Conservation (phyloP, 2,113 vertebrate species). For the Microtus montanus region DNA sequence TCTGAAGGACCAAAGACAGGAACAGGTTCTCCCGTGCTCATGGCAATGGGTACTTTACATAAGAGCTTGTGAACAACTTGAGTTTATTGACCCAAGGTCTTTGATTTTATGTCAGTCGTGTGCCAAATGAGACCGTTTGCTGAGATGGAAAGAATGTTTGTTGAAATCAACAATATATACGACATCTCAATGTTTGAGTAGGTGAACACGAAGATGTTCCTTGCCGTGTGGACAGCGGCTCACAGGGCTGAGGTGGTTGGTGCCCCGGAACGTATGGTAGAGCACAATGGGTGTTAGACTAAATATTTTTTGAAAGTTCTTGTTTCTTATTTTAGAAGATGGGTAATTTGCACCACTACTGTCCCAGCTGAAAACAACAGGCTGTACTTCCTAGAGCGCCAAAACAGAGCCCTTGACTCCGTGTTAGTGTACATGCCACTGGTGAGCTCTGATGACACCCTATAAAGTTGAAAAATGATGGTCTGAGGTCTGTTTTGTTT, state of each 20-base stretch:
- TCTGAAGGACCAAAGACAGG: background rate
- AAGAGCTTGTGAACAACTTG: background rate
- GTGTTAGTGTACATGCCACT: background rate
- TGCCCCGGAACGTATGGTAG: background rate
- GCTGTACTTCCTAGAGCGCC: background rate
- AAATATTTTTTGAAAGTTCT: background rate
- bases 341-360: background rate
- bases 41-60: background rate
- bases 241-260: background rate
- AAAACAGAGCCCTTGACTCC: background rate
- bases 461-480: background rate
- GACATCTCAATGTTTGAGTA: background rate
- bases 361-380: background rate
- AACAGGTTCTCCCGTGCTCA: background rate
- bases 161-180: background rate
- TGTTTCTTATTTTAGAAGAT: background rate
- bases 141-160: constrained; percentile 66
- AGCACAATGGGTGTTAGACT: background rate
- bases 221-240: background rate
- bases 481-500: background rate
- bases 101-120: constrained; percentile 24
- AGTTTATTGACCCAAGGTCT: background rate
- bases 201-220: background rate
- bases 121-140: constrained; percentile 63
- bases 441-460: background rate